These are phyloP conservation scores for Asobara japonica DNA, from an alignment of 1,140 invertebrate genomes.

Conservation along the genomic window DNA sequence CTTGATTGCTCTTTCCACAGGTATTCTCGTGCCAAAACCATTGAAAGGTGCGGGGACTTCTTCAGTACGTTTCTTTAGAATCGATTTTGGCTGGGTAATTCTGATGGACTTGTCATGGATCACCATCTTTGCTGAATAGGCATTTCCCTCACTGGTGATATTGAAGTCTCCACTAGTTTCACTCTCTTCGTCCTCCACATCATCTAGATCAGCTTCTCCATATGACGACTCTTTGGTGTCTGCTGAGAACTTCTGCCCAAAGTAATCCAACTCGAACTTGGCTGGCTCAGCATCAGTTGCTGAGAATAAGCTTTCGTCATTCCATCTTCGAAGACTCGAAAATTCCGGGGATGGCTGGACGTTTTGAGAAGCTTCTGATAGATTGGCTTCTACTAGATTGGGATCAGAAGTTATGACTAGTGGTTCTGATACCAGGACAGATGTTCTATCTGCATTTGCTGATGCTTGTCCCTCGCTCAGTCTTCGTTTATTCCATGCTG, in stretches of 20 bases:
- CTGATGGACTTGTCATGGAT: background rate
- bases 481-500: constrained; percentile 53
- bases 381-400: constrained; percentile 45
- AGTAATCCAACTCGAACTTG: no score
- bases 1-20: constrained; percentile 19
- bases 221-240: constrained; percentile 3
- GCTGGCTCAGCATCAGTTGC: no score
- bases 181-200: constrained; percentile 49
- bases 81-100: constrained; percentile 75
- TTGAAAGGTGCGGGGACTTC: constrained; percentile 52
- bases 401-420: constrained; percentile 56
- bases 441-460: constrained; percentile 27
- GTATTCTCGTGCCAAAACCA: constrained; percentile 50
- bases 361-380: background rate
- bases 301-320: constrained; percentile 40
- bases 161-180: constrained; percentile 64
- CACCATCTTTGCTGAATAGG: no score
- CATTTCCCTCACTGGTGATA: constrained; percentile 54
- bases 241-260: constrained; percentile 47
- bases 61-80: constrained; percentile 71
- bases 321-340: constrained; percentile 50
- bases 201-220: constrained; percentile 29
- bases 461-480: constrained; percentile 55
- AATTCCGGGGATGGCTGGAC: background rate
- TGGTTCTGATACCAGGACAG: constrained; percentile 34